Percentiles rank a stretch among this genome's conserved stretches.
These are phyloP conservation scores for Norana najaformis DNA, from an alignment of 2,888 invertebrate species.

Conservation along the genomic window DNA sequence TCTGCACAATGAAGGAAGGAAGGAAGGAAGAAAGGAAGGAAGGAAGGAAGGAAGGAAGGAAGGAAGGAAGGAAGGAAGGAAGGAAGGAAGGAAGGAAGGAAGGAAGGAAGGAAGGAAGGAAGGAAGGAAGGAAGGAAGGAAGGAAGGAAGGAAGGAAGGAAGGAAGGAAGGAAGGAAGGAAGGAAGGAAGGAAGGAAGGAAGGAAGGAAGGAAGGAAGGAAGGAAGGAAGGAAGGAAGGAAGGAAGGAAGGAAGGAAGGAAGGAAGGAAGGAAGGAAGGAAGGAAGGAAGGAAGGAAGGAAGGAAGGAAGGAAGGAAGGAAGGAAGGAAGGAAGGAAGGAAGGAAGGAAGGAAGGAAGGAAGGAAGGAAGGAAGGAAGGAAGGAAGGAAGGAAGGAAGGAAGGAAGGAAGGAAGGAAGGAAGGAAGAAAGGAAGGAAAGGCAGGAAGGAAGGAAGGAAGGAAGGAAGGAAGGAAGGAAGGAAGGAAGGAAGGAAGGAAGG, in stretches of 20 bases:
- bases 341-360: slow-evolving; percentile 36
- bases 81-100: too few relatives aligned
- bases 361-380: slow-evolving; percentile 33
- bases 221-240: slow-evolving; percentile 45
- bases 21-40: too few relatives aligned
- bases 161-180: too few relatives aligned
- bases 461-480: slow-evolving; percentile 20
- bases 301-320: slow-evolving; percentile 46
- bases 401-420: slow-evolving; percentile 39
- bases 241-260: slow-evolving; percentile 44
- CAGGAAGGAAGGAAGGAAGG: slow-evolving; percentile 34
- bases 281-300: slow-evolving; percentile 45
- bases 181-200: slow-evolving; percentile 43
- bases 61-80: too few relatives aligned
- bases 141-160: too few relatives aligned
- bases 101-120: too few relatives aligned
- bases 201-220: slow-evolving; percentile 44
- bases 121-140: too few relatives aligned
- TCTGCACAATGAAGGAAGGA: background rate
- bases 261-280: slow-evolving; percentile 44
- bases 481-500: slow-evolving; percentile 37
- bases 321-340: slow-evolving; percentile 44
- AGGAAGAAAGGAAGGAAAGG: too few relatives aligned
- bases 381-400: slow-evolving; percentile 36
- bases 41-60: too few relatives aligned